Conservation (phyloP, 2,888 invertebrate species). For the Erebia ligea region DNA sequence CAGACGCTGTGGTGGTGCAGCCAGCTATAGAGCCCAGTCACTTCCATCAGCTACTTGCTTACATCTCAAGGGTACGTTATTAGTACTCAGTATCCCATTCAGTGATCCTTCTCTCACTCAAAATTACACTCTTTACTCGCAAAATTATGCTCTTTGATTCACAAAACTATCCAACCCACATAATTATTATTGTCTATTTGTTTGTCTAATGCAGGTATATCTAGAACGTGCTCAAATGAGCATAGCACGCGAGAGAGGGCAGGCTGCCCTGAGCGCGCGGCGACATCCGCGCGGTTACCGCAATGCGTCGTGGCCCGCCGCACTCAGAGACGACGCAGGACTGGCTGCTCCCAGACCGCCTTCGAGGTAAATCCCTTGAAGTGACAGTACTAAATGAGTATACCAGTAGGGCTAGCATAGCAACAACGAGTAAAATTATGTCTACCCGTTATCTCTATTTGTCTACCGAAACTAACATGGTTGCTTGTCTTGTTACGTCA, state of each 20-base stretch:
- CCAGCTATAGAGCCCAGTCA: slow-evolving; percentile 85
- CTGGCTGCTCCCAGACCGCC: slow-evolving; percentile 76
- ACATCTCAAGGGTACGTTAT: slow-evolving; percentile 84
- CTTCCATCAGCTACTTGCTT: slow-evolving; percentile 88
- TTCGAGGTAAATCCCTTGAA: slow-evolving; percentile 65
- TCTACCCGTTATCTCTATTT: too few species aligned
- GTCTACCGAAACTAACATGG: too few species aligned
- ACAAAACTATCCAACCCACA: too few species aligned
- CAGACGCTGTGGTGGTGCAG: slow-evolving; percentile 85
- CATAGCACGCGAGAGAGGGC: slow-evolving; percentile 46
- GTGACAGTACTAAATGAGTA: not conserved
- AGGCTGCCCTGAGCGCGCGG: slow-evolving; percentile 45
- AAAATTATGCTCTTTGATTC: too few species aligned
- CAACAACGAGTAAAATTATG: too few species aligned
- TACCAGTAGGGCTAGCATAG: too few species aligned
- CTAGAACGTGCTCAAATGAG: slow-evolving; percentile 58
- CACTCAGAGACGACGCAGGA: slow-evolving; percentile 83
- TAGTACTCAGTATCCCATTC: not conserved
- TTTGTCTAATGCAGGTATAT: slow-evolving; percentile 58
- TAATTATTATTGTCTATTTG: too few species aligned
- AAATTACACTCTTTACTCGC: too few species aligned
- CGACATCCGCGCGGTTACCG: slow-evolving; percentile 56
- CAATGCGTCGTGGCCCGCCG: slow-evolving; percentile 76
- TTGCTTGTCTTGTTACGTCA: too few species aligned
- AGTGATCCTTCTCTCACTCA: too few species aligned